Evolutionary conservation across 2,113 vertebrate genomes (phyloP).

Genomic region (Mirza zaza): DNA sequence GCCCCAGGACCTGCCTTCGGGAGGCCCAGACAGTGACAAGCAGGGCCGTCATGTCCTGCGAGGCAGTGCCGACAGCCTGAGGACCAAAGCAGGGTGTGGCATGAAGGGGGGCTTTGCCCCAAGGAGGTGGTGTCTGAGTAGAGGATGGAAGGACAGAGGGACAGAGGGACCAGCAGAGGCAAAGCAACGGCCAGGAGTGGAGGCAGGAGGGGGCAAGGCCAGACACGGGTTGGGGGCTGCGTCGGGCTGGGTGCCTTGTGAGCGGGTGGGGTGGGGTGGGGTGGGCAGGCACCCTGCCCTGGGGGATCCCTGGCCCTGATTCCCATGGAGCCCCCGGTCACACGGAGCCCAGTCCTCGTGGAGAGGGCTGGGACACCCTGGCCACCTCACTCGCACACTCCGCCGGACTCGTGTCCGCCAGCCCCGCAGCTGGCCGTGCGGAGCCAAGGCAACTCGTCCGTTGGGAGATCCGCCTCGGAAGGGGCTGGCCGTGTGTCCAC

Average conservation of each 20-base stretch:
- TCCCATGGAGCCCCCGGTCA: not conserved
- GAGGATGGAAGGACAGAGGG: not conserved
- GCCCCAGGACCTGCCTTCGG: not conserved
- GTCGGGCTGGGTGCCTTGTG: not conserved
- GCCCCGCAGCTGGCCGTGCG: not conserved
- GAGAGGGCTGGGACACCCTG: not conserved
- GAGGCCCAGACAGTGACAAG: fast-evolving
- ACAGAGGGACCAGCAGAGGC: too few species aligned
- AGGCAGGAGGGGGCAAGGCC: not conserved
- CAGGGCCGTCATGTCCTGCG: fast-evolving
- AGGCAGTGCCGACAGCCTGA: fast-evolving
- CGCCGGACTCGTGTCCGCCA: not conserved
- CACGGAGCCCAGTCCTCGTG: not conserved
- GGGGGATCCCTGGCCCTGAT: not conserved
- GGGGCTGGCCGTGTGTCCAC: fast-evolving
- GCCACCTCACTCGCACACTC: not conserved
- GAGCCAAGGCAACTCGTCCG: fast-evolving
- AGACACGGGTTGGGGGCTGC: not conserved
- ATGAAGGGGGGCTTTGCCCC: not conserved
- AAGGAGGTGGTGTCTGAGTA: not conserved
- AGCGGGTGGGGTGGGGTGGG: not conserved
- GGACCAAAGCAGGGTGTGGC: not conserved
- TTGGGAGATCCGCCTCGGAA: fast-evolving
- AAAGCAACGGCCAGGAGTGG: not conserved
- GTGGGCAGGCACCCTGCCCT: not conserved